phyloP scores from a whole-genome alignment of 2,888 invertebrate genomes.

The Eurytoma californica region DNA sequence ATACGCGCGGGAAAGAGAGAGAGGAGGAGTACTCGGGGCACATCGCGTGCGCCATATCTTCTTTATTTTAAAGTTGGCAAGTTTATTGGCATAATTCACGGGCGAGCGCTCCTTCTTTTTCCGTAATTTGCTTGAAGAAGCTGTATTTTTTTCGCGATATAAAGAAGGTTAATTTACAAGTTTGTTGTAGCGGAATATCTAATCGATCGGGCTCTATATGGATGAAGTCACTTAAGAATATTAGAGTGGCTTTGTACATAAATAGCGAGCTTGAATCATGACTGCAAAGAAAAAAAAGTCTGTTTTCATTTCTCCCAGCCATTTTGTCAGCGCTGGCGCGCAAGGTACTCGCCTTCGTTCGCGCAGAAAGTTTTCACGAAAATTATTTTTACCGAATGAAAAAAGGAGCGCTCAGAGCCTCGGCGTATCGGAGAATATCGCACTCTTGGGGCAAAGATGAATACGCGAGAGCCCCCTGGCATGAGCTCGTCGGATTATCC shows the following conservation, averaged over 20 bases:
- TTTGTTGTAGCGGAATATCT: conserved; percentile 29
- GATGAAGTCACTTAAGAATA: conserved; percentile 1
- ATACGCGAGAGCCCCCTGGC: conserved; percentile 38
- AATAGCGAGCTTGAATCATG: background rate
- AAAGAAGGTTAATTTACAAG: conserved; percentile 42
- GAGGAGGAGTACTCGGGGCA: conserved; percentile 23
- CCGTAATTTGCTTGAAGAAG: conserved; percentile 35
- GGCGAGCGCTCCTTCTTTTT: background rate
- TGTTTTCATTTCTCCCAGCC: background rate
- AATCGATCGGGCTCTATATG: conserved; percentile 8
- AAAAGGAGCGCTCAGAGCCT: background rate
- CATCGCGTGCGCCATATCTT: conserved; percentile 55
- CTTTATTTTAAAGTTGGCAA: conserved; percentile 42
- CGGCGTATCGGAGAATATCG: background rate
- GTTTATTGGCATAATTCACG: conserved; percentile 47
- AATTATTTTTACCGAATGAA: background rate
- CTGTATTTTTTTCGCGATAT: conserved; percentile 19
- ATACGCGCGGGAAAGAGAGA: conserved; percentile 49
- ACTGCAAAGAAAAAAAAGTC: background rate
- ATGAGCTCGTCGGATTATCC: conserved; percentile 59
- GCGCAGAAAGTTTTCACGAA: background rate
- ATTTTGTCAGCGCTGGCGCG: background rate
- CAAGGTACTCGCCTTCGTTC: background rate
- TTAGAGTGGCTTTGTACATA: conserved; percentile 13
- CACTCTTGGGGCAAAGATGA: conserved; percentile 34